Conservation (phyloP, 2,797 vertebrate genomes). For the Scleropages formosus region DNA sequence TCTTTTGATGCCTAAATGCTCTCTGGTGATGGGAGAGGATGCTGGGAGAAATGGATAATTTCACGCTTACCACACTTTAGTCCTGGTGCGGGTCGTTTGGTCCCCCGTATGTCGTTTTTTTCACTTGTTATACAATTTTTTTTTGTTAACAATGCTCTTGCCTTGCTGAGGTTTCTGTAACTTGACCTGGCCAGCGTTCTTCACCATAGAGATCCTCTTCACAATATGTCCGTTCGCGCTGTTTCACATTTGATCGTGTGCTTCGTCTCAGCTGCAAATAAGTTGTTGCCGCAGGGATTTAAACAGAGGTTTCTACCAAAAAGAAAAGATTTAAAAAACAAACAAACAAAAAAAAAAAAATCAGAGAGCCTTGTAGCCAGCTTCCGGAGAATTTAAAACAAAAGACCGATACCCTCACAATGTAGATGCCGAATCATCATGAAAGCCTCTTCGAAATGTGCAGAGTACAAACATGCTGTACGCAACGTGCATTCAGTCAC, state of each 20-base stretch:
- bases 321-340: too few relatives aligned
- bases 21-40: background rate
- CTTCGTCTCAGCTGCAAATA: background rate
- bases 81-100: background rate
- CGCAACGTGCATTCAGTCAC: background rate
- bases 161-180: background rate
- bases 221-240: background rate
- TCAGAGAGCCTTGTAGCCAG: background rate
- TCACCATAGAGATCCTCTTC: background rate
- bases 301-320: background rate
- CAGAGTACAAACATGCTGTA: background rate
- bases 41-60: constrained; percentile 8
- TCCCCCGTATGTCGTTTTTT: constrained; percentile 3
- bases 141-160: background rate
- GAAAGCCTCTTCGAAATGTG: background rate
- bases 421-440: constrained; percentile 12
- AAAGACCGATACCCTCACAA: background rate
- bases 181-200: background rate
- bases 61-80: background rate
- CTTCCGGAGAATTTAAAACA: background rate
- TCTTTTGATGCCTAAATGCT: constrained; percentile 13
- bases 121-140: background rate
- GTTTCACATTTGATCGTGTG: background rate
- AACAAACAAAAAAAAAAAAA: background rate
- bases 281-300: background rate